A percentile compares a stretch with the other conserved stretches of the same genome.
Evolutionary conservation across 2,888 invertebrate species (phyloP).

Genomic region (Pediacus dermestoides): DNA sequence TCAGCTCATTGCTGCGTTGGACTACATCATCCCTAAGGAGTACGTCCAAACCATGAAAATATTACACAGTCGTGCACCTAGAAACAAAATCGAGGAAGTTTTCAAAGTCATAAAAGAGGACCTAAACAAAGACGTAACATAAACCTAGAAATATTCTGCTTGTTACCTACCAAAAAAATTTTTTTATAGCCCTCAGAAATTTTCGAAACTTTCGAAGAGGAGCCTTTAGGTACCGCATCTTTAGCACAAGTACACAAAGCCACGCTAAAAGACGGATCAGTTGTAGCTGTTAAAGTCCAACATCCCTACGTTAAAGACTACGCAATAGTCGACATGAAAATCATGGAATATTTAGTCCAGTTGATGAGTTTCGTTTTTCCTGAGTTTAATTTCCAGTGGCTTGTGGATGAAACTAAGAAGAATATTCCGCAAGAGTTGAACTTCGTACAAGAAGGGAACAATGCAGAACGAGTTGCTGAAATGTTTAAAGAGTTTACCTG

Average conservation of each 20-base stretch:
- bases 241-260: constrained; percentile 93
- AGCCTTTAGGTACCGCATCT: constrained; percentile 93
- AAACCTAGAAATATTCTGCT: too few species aligned
- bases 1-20: constrained; percentile 93
- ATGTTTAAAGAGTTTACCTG: constrained; percentile 69
- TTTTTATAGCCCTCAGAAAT: constrained; percentile 70
- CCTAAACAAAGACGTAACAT: constrained; percentile 72
- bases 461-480: constrained; percentile 77
- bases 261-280: constrained; percentile 65
- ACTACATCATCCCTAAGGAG: constrained; percentile 89
- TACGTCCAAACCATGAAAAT: constrained; percentile 90
- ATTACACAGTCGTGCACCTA: constrained; percentile 89
- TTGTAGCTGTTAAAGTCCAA: constrained; percentile 96
- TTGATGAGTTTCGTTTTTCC: constrained; percentile 86
- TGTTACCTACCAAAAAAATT: too few species aligned
- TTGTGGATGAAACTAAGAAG: constrained; percentile 92
- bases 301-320: constrained; percentile 88
- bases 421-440: constrained; percentile 89
- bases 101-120: constrained; percentile 84
- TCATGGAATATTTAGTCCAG: constrained; percentile 87
- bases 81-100: constrained; percentile 79
- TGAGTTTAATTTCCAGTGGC: constrained; percentile 94
- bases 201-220: constrained; percentile 77
- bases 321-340: constrained; percentile 87
- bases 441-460: constrained; percentile 84